Percentiles rank a stretch among this genome's conserved stretches.
phyloP scores from a whole-genome alignment of 2,113 vertebrate genomes.

The Apteryx mantelli region DNA sequence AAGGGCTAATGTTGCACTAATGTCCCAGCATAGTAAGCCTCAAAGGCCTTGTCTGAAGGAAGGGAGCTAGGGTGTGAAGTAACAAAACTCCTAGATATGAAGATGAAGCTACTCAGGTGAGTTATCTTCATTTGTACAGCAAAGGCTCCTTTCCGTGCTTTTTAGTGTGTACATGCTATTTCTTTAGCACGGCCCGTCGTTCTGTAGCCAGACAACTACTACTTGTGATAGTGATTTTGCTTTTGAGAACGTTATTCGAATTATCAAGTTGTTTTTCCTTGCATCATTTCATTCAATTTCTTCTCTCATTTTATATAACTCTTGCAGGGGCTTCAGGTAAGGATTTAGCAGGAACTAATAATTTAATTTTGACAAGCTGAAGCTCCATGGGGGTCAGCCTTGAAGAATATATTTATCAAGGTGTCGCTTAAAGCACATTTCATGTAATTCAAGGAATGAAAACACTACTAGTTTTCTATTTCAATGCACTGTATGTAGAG shows the following conservation, averaged over 20 bases:
- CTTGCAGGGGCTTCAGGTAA: neutral
- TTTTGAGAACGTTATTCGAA: no score
- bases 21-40: neutral
- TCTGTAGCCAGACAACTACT: neutral
- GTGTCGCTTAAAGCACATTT: neutral
- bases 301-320: neutral
- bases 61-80: neutral
- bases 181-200: neutral
- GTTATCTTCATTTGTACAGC: neutral
- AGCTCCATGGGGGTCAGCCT: neutral
- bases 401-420: neutral
- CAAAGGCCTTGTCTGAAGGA: neutral
- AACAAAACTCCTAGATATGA: neutral
- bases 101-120: neutral
- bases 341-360: neutral
- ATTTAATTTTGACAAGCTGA: neutral
- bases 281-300: neutral
- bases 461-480: neutral
- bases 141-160: neutral
- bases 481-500: accelerated
- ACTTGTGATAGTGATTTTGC: no score
- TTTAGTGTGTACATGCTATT: neutral
- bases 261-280: neutral
- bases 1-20: neutral
- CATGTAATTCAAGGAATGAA: neutral